Evolutionary conservation across 2,888 invertebrate genomes (phyloP).

Genomic region (Tachina fera): DNA sequence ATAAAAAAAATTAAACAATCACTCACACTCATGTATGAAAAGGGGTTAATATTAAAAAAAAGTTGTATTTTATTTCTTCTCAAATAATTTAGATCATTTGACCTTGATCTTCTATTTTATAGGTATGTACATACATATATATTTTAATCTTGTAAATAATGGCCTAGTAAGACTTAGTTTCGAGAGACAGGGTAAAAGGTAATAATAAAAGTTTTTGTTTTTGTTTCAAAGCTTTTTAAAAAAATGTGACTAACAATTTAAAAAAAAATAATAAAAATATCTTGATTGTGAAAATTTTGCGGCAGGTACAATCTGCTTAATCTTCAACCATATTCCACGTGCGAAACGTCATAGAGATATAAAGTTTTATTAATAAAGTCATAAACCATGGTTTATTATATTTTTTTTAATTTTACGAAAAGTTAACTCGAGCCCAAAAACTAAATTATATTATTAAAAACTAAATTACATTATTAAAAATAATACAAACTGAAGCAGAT

Average conservation of each 20-base stretch:
- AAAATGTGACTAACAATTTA: background rate
- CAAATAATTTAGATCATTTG: background rate
- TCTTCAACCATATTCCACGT: too few relatives aligned
- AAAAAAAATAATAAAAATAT: conserved; percentile 1
- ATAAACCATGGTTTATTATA: too few relatives aligned
- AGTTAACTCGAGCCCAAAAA: too few relatives aligned
- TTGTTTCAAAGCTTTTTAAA: background rate
- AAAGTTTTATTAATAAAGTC: too few relatives aligned
- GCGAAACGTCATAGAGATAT: too few relatives aligned
- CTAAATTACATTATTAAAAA: too few relatives aligned
- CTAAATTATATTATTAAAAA: too few relatives aligned
- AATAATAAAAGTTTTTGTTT: background rate
- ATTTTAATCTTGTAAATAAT: background rate
- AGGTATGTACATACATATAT: too few relatives aligned
- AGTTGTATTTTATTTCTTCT: background rate
- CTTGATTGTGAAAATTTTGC: background rate
- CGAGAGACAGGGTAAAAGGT: background rate
- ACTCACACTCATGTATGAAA: background rate
- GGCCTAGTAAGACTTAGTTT: background rate
- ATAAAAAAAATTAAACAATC: conserved; percentile 11
- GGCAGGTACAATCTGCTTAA: too few relatives aligned
- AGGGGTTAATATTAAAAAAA: conserved; percentile 21
- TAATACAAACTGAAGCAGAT: too few relatives aligned
- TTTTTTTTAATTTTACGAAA: too few relatives aligned
- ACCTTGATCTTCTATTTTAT: background rate